Evolutionary conservation across 2,888 invertebrate species (phyloP).

Genomic region (Argyresthia goedartella): DNA sequence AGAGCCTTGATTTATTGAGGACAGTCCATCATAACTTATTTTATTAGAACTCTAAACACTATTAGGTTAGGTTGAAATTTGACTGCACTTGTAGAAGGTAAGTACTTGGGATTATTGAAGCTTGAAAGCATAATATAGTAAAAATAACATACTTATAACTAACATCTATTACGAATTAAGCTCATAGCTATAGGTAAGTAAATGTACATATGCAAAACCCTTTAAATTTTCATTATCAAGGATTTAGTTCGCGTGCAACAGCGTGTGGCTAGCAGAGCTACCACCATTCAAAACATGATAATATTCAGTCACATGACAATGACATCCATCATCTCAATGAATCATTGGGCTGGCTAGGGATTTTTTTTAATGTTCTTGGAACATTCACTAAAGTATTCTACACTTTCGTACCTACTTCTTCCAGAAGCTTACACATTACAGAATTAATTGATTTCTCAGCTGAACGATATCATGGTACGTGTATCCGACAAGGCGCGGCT

Average conservation of each 20-base stretch:
- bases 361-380: not conserved
- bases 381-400: too few relatives aligned
- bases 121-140: too few relatives aligned
- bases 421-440: not conserved
- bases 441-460: conserved; percentile 1
- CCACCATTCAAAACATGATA: not conserved
- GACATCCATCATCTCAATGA: conserved; percentile 12
- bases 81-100: too few relatives aligned
- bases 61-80: too few relatives aligned
- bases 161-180: too few relatives aligned
- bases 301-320: conserved; percentile 3
- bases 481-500: conserved; percentile 45
- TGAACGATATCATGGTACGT: not conserved
- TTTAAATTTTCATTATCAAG: conserved; percentile 1
- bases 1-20: too few relatives aligned
- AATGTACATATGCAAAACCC: not conserved
- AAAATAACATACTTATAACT: too few relatives aligned
- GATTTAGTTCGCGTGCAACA: not conserved
- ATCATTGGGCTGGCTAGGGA: conserved; percentile 10
- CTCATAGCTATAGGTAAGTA: too few relatives aligned
- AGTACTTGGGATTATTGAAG: too few relatives aligned
- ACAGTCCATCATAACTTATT: too few relatives aligned
- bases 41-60: too few relatives aligned
- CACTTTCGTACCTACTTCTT: too few relatives aligned
- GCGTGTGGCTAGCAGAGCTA: not conserved